Base-by-base conservation (phyloP, 2,113 vertebrate species). In the Glaucidium brasilianum region DNA sequence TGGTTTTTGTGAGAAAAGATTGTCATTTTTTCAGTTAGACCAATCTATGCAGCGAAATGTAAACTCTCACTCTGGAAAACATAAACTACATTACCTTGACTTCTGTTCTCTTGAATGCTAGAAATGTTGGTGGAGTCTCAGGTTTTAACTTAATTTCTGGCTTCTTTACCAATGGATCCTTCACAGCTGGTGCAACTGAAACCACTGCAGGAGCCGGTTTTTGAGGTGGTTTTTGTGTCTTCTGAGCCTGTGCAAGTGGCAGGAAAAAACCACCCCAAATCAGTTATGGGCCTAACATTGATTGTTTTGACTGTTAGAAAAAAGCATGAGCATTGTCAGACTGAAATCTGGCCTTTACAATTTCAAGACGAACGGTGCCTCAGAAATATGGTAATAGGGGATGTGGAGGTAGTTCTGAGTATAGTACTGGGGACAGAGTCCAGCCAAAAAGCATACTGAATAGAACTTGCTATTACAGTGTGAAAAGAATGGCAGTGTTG, bases 51-150 rank as follows among this genome's bases (percentile, higher is more conserved):
- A 94, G 15, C 21, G 21, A 84, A 95, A 86, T 6, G 6, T 34
- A 81, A 82, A 79, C 22, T 73, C 23, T 53, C 74, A 34, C n/a
- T 53, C 69, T 56, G 45, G 29, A 85, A 88, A 91, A 85, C 41
- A 25, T 37, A 67, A 79, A 71, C 10, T 27, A 75, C 32, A 21
- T 68, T 97, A 99, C 99, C 99, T 99, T 99, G 50, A 99, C 98
- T 98, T 99, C 99, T 32, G 99, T 97, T 97, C 99, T 99, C 97
- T 99, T 99, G 97, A 99, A 99, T 27, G 99, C 99, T 89, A 99
- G 98, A 96, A 99, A 99, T 85, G 99, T 98, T 91, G 98, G 98
- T 71, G 98, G 39, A 15, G 98, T 98, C 88, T 99, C 99, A 59
- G 98, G 97, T 96, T 99, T 99, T 79, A 98, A 97, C 93, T 99